Base-by-base conservation (phyloP, 2,113 vertebrate genomes). In the Leptosomus discolor region DNA sequence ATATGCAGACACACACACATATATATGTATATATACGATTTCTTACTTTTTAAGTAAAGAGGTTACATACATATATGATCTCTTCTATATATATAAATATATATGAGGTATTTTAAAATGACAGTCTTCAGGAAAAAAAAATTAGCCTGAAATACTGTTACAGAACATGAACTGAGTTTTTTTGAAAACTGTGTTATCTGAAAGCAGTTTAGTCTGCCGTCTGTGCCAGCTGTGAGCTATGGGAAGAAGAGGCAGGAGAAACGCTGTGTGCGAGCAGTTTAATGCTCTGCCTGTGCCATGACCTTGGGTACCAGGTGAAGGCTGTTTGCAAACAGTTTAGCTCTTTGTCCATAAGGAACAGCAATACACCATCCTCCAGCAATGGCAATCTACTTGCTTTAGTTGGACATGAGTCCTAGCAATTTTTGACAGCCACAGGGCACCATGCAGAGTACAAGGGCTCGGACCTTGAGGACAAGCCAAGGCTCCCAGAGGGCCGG, bases 241-340 rank as follows among this genome's bases (percentile, higher is more conserved):
- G 2, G 61, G 30, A 50, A 43, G 54, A 57, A 27, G 32, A 32
- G 23, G 60, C 20, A 41, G 39, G 37, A 65, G n/a, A 58, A 88
- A 69, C 0, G 2, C 12, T 0, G 1, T 23, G 19, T 69, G 37
- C 0, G 2, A 71, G 18, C 15, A 23, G 16, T 36, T 46, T 26
- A 26, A 37, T 15, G 18, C 15, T 58, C 27, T 69, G 23, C 1
- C 12, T 30, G 8, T 48, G 43, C 50, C 58, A 57, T 54, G 70
- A 60, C n/a, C 29, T 65, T 6, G 8, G n/a, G 11, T 26, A 41
- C 61, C 21, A 45, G 32, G 13, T 24, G 13, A 60, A 5, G 8
- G 45, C 13, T 51, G 15, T 80, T 70, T 50, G 73, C 32, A 65
- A 65, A 48, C 5, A 26, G 32, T 48, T 63, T 21, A 58, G 21